Percentiles rank a stretch among this genome's conserved stretches.
phyloP scores from a whole-genome alignment of 2,888 invertebrate species.

The Nebria salina region DNA sequence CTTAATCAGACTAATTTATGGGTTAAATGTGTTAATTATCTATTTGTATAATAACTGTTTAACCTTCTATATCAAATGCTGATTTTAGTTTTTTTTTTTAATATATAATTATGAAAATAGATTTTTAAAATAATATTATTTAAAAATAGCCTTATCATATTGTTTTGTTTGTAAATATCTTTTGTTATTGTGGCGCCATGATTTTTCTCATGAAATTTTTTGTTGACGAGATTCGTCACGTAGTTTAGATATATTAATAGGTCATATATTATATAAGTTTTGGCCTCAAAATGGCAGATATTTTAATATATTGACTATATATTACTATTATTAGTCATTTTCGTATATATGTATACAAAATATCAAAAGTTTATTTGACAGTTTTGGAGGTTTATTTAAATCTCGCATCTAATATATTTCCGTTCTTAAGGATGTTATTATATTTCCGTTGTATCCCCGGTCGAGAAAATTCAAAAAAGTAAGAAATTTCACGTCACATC shows the following conservation, averaged over 20 bases:
- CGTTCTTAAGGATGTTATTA: slow-evolving; percentile 36
- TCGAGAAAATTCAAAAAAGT: not conserved
- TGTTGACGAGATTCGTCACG: not conserved
- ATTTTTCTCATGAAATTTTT: not conserved
- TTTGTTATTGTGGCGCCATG: slow-evolving; percentile 14
- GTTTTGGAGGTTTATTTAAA: not conserved
- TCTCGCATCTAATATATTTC: not conserved
- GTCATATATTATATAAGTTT: too few relatives aligned
- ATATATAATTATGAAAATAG: not conserved
- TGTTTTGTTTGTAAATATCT: slow-evolving; percentile 26
- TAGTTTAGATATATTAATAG: too few relatives aligned
- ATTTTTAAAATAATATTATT: slow-evolving; percentile 3
- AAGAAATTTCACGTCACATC: slow-evolving; percentile 29
- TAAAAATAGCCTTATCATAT: slow-evolving; percentile 10
- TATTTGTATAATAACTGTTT: slow-evolving; percentile 14
- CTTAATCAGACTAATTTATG: slow-evolving; percentile 36
- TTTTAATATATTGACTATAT: too few relatives aligned
- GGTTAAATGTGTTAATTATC: slow-evolving; percentile 33
- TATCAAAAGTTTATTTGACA: not conserved
- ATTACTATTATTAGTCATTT: too few relatives aligned
- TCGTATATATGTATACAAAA: too few relatives aligned
- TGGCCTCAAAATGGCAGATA: too few relatives aligned
- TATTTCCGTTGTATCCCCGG: slow-evolving; percentile 13
- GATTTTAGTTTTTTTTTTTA: slow-evolving; percentile 8
- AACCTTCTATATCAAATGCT: slow-evolving; percentile 23